Evolutionary conservation across 1,140 invertebrate genomes (phyloP).

Genomic region (Saxidomus purpurata): DNA sequence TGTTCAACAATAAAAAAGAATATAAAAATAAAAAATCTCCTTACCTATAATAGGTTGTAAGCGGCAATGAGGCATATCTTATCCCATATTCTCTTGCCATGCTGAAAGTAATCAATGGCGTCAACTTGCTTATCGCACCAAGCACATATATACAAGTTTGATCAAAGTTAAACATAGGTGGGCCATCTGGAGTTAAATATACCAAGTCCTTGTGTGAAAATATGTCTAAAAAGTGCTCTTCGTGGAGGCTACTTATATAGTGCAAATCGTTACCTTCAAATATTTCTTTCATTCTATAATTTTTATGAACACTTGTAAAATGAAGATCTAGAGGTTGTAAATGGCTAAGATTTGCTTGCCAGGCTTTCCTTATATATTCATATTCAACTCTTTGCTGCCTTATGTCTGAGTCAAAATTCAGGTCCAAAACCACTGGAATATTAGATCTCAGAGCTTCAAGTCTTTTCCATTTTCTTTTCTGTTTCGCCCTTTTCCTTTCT

Average conservation of each 20-base stretch:
- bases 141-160: not conserved
- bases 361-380: not conserved
- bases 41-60: not conserved
- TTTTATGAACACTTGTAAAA: not conserved
- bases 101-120: not conserved
- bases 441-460: not conserved
- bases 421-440: not conserved
- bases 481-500: not conserved
- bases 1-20: too few relatives aligned
- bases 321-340: not conserved
- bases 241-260: not conserved
- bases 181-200: slow-evolving; percentile 3
- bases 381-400: not conserved
- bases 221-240: not conserved
- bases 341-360: not conserved
- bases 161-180: not conserved
- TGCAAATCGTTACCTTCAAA: not conserved
- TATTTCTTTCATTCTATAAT: not conserved
- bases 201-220: slow-evolving; percentile 1
- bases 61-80: not conserved
- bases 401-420: not conserved
- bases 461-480: not conserved
- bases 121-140: not conserved
- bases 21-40: too few relatives aligned
- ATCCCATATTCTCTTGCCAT: not conserved